phyloP scores from a whole-genome alignment of 1,140 invertebrate genomes.

The Galleria mellonella region DNA sequence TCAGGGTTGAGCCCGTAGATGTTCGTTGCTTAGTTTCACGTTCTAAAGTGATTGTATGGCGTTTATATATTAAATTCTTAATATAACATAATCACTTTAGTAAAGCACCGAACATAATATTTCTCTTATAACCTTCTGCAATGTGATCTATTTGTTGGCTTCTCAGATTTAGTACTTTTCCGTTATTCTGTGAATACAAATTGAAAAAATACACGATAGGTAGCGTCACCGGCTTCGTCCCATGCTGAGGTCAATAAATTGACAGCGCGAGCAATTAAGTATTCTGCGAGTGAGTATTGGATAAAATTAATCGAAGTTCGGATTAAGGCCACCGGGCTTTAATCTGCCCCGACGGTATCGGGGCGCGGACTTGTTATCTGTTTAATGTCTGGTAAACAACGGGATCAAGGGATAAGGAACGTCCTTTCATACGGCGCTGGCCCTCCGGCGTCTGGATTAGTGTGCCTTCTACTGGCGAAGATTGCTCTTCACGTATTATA shows the following conservation, averaged over 20 bases:
- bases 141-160: too few relatives aligned
- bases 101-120: too few relatives aligned
- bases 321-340: conserved; percentile 60
- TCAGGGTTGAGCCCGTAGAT: too few relatives aligned
- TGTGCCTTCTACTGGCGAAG: conserved; percentile 35
- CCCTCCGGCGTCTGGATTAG: conserved; percentile 63
- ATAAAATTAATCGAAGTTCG: conserved; percentile 72
- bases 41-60: too few relatives aligned
- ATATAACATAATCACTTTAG: too few relatives aligned
- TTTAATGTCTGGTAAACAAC: conserved; percentile 76
- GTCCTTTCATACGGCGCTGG: conserved; percentile 62
- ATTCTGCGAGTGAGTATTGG: conserved; percentile 58
- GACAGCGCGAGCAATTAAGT: conserved; percentile 31
- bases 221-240: too few relatives aligned
- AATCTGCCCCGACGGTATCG: conserved; percentile 66
- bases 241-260: conserved; percentile 15
- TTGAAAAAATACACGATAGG: too few relatives aligned
- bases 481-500: conserved; percentile 47
- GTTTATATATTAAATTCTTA: too few relatives aligned
- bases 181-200: too few relatives aligned
- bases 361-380: conserved; percentile 73
- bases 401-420: conserved; percentile 72
- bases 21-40: too few relatives aligned
- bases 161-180: too few relatives aligned
- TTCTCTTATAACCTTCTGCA: too few relatives aligned